These are phyloP conservation scores for Passer montanus DNA, from an alignment of 2,113 vertebrate species.

Conservation along the genomic window DNA sequence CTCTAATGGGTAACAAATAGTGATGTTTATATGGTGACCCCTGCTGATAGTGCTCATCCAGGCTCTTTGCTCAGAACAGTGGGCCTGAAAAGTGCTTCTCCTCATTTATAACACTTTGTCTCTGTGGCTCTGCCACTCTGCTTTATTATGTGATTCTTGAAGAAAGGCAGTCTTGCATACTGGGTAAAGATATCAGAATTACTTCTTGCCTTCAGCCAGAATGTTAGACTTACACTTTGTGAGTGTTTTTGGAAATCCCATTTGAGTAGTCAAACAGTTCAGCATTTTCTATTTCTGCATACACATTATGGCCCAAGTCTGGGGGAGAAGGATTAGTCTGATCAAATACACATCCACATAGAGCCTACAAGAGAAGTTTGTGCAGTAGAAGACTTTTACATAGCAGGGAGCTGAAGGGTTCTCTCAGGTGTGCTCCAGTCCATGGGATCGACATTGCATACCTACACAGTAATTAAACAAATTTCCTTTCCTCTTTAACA, in stretches of 20 bases:
- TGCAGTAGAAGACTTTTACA: background rate
- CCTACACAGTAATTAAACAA: background rate
- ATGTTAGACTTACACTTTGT: background rate
- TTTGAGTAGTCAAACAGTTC: background rate
- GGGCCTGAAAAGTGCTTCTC: background rate
- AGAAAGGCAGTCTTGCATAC: background rate
- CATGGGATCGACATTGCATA: background rate
- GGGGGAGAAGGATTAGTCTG: background rate
- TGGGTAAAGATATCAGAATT: background rate
- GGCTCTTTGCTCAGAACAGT: background rate
- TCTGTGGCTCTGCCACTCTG: background rate
- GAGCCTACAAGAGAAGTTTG: background rate
- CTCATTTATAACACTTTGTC: background rate
- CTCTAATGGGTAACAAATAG: background rate
- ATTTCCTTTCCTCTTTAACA: constrained; percentile 34
- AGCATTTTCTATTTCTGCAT: background rate
- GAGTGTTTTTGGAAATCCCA: background rate
- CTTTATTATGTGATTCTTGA: background rate
- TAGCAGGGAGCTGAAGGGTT: background rate
- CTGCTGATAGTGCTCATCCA: background rate
- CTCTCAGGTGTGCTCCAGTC: background rate
- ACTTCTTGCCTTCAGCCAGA: background rate
- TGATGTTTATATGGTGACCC: background rate
- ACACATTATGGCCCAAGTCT: background rate
- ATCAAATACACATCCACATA: background rate